Evolutionary conservation across 2,888 invertebrate species (phyloP), one percentile per base, ranked within the genome.

Genomic region (Tetrapedia diversipes): DNA sequence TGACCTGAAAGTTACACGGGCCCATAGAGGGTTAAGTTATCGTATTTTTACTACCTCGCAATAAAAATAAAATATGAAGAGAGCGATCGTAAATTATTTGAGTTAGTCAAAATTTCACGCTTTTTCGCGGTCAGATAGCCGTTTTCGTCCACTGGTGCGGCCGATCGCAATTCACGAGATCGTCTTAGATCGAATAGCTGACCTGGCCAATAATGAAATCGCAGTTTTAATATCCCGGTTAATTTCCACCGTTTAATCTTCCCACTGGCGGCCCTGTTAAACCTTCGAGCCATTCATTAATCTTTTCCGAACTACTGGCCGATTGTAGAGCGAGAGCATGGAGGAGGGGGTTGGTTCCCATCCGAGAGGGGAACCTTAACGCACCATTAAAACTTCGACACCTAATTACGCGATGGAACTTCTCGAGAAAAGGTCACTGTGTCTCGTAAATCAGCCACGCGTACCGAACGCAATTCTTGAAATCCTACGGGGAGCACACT

Each of bases 201-300:
- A 7, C 22, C 19, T 3, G 19, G 10, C 56, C 22, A 64, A 29
- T 65, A 61, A 69, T 51, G 60, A 61, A 47, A 56, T 57, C 61
- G 22, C 47, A 34, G 34, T 71, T 73, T 56, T 71, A 56, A 74
- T 71, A 57, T 49, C 63, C 57, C 29, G 64, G 73, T 72, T 64
- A 72, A 74, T 64, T 71, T 64, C 37, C 57, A 19, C 16, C 29
- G 63, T 49, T 64, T 64, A 59, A 72, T 74, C 63, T 10, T 56
- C 22, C 47, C 11, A 19, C 32, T 14, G 6, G n/a, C 10, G 2
- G 24, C 19, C 39, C 45, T 32, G 29, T 14, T 34, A 57, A 75
- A 74, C 64, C 75, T 75, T 74, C 75, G 67, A n/a, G n/a, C n/a
- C n/a, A 68, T 59, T 67, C 76, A 77, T 77, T 74, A 74, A 77